phyloP scores from a whole-genome alignment of 2,113 vertebrate species.

The Python bivittatus region DNA sequence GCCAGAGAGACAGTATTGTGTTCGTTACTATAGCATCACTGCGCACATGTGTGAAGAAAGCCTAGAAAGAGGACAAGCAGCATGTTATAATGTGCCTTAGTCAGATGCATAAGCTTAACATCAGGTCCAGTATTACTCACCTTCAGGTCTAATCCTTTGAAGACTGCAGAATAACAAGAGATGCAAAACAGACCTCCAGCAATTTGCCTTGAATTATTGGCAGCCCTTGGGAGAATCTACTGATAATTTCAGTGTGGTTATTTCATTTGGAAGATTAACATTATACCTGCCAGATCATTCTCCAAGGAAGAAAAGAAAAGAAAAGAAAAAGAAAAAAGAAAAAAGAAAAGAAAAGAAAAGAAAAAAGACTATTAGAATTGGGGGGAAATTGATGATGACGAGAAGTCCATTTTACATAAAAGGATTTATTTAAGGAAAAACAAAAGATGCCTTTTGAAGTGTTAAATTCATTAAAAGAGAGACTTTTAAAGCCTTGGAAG shows the following conservation, averaged over 20 bases:
- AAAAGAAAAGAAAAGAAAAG: neutral
- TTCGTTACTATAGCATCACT: slow-evolving; percentile 76
- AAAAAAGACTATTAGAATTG: neutral
- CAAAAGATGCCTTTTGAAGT: slow-evolving; percentile 87
- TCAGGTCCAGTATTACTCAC: slow-evolving; percentile 26
- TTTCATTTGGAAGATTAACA: slow-evolving; percentile 29
- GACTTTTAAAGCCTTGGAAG: slow-evolving; percentile 86
- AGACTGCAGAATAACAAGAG: neutral
- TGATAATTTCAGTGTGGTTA: slow-evolving; percentile 3
- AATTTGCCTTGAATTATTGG: neutral
- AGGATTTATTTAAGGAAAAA: slow-evolving; percentile 47
- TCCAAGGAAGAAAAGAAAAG: slow-evolving; percentile 3
- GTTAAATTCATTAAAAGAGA: slow-evolving; percentile 84
- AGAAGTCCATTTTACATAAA: slow-evolving; percentile 40
- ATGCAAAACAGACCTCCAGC: slow-evolving; percentile 25
- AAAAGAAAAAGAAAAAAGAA: slow-evolving; percentile 11
- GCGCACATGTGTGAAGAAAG: slow-evolving; percentile 54
- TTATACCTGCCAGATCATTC: slow-evolving; percentile 46
- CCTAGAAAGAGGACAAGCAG: slow-evolving; percentile 56
- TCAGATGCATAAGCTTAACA: slow-evolving; percentile 12
- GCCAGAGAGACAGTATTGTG: slow-evolving; percentile 71
- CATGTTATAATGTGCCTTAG: slow-evolving; percentile 41
- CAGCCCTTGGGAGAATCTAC: neutral
- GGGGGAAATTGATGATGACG: slow-evolving; percentile 30
- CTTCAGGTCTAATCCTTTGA: slow-evolving; percentile 28